A percentile compares a stretch with the other conserved stretches of the same genome.
Conservation (phyloP, 1,140 invertebrate species). For the Diabrotica virgifera region DNA sequence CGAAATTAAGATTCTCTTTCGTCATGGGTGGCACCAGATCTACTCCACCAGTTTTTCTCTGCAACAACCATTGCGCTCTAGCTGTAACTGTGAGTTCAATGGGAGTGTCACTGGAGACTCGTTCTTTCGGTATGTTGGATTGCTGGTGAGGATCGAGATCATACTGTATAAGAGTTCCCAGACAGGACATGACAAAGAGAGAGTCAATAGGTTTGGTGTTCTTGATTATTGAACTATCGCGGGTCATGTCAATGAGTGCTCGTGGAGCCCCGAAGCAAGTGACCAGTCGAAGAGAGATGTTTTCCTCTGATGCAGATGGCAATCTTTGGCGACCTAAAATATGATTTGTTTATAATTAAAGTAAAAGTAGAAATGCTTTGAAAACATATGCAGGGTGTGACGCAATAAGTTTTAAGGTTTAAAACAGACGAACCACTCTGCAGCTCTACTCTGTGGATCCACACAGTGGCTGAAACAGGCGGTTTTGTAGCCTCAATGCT, state of each 20-base stretch:
- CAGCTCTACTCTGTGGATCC: too few species aligned
- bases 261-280: slow-evolving; percentile 74
- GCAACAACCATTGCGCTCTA: slow-evolving; percentile 77
- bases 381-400: too few species aligned
- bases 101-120: slow-evolving; percentile 84
- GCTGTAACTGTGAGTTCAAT: slow-evolving; percentile 85
- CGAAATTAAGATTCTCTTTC: slow-evolving; percentile 53
- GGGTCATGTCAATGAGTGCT: slow-evolving; percentile 63
- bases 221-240: slow-evolving; percentile 41
- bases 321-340: slow-evolving; percentile 60
- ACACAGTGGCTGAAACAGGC: too few species aligned
- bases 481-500: too few species aligned
- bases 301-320: slow-evolving; percentile 64
- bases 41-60: slow-evolving; percentile 62
- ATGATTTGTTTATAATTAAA: neutral
- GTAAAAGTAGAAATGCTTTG: neutral
- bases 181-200: slow-evolving; percentile 85
- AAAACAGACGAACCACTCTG: too few species aligned
- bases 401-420: too few species aligned
- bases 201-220: slow-evolving; percentile 69
- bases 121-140: slow-evolving; percentile 72
- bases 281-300: slow-evolving; percentile 68
- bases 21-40: slow-evolving; percentile 70
- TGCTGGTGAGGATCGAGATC: slow-evolving; percentile 79
- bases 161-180: slow-evolving; percentile 86